These are phyloP conservation scores for Megaceryle maxima DNA, from an alignment of 2,113 vertebrate species.

Conservation along the genomic window DNA sequence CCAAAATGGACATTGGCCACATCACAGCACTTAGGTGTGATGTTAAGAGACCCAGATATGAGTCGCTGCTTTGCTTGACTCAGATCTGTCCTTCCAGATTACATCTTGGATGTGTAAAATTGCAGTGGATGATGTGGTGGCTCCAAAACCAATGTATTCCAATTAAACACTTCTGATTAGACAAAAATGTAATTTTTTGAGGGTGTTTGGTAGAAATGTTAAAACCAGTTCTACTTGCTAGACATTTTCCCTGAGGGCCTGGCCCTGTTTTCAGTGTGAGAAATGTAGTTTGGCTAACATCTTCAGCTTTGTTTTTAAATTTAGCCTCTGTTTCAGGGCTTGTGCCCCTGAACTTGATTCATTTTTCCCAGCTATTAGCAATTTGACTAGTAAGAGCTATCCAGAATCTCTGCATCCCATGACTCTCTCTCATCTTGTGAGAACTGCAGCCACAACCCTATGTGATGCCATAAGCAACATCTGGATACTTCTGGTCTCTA, in stretches of 20 bases:
- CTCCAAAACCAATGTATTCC: not conserved
- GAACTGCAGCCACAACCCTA: not conserved
- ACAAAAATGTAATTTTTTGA: not conserved
- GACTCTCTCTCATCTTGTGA: not conserved
- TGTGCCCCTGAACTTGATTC: rapidly evolving
- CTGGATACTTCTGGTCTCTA: not conserved
- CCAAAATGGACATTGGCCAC: not conserved
- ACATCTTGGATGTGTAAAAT: not conserved
- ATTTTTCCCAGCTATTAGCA: not conserved
- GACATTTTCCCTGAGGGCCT: not conserved
- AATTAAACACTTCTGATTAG: not conserved
- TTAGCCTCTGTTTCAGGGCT: not conserved
- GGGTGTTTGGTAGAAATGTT: not conserved
- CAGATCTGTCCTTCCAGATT: not conserved
- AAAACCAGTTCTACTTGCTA: not conserved
- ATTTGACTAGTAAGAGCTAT: not conserved
- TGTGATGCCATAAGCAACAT: rapidly evolving
- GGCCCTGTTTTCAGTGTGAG: not conserved
- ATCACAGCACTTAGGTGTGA: not conserved
- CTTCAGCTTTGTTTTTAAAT: not conserved
- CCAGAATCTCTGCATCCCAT: not conserved
- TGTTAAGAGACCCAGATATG: not conserved
- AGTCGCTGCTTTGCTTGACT: not conserved
- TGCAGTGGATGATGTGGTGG: not conserved
- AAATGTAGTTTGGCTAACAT: not conserved